A percentile compares a stretch with the other conserved stretches of the same genome.
Conservation (phyloP, 2,888 invertebrate genomes). For the Parthenolecanium corni region DNA sequence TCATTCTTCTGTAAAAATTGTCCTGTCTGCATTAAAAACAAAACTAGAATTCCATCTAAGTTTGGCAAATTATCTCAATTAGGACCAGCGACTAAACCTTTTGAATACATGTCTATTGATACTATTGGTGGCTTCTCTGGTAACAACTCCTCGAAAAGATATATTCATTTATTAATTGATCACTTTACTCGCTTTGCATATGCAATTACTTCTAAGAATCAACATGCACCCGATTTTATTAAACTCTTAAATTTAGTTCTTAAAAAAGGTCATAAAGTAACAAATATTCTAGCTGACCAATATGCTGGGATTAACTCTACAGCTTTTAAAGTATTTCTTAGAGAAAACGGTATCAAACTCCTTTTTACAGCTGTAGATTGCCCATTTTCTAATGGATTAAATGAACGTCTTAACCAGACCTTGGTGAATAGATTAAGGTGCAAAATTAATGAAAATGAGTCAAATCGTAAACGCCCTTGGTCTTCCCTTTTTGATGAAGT, state of each 20-base stretch:
- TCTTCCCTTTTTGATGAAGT: background rate
- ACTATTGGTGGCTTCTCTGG: constrained; percentile 36
- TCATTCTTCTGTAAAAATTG: constrained; percentile 29
- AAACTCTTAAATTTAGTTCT: constrained; percentile 29
- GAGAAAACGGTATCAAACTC: background rate
- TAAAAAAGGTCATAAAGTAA: constrained; percentile 10
- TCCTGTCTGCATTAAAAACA: constrained; percentile 30
- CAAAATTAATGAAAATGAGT: background rate
- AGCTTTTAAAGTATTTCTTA: background rate
- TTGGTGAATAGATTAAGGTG: background rate
- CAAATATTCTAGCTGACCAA: constrained; percentile 23
- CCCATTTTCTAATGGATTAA: no score
- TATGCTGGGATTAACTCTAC: background rate
- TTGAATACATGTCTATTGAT: constrained; percentile 35
- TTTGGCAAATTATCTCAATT: constrained; percentile 34
- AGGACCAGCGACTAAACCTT: constrained; percentile 34
- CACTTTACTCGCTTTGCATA: constrained; percentile 35
- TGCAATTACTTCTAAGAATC: constrained; percentile 34
- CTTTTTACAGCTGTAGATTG: no score
- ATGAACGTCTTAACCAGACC: background rate
- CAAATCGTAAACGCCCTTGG: background rate
- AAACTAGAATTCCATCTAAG: constrained; percentile 33
- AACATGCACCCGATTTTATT: constrained; percentile 34
- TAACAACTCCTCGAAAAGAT: constrained; percentile 34
- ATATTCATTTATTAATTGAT: constrained; percentile 35